Evolutionary conservation across 2,113 vertebrate genomes (phyloP), one percentile per base, ranked within the genome.

Genomic region (Cochlearius cochlearius): DNA sequence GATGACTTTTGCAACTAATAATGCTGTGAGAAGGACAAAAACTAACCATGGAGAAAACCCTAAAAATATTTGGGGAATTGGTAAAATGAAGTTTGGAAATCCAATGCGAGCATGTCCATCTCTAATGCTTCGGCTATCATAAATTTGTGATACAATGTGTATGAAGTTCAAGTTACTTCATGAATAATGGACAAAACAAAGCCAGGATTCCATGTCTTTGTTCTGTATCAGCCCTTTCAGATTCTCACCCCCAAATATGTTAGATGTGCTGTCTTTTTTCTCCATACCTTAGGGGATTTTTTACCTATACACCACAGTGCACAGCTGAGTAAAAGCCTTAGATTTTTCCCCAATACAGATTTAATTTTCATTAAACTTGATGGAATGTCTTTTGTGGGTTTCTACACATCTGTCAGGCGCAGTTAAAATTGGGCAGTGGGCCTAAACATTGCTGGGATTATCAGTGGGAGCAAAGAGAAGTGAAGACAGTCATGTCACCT

Each of bases 41-140:
- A 36, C 8, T 73, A 43, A 30, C 3, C 14, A 4, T 56, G 32
- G 25, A 36, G 30, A 77, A 93, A 85, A 62, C 12, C 5, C 47
- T 77, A 39, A n/a, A 53, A 79, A 19, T 75, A 18, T 25, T 41
- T 9, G 3, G 32, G n/a, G 11, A 90, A 41, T 11, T 47, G 26
- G 13, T 90, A 66, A 71, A 80, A 64, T 41, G 38, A 81, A 72
- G 22, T 85, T 45, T 73, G 29, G 30, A 78, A 81, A 75, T 85
- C 41, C 0, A 0, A 1, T 53, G 32, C 39, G n/a, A 55, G 43
- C 17, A n/a, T n/a, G 32, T 45, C 43, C 11, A 26, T 20, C 13
- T 88, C 25, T 75, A 15, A 55, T 79, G 88, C 63, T 83, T 88
- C 27, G 32, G 11, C 36, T 94, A 0, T 67, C 22, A 6, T 90